Percentiles rank a stretch among this genome's conserved stretches.
Evolutionary conservation across 2,888 invertebrate genomes (phyloP).

Genomic region (Eledona agricola): DNA sequence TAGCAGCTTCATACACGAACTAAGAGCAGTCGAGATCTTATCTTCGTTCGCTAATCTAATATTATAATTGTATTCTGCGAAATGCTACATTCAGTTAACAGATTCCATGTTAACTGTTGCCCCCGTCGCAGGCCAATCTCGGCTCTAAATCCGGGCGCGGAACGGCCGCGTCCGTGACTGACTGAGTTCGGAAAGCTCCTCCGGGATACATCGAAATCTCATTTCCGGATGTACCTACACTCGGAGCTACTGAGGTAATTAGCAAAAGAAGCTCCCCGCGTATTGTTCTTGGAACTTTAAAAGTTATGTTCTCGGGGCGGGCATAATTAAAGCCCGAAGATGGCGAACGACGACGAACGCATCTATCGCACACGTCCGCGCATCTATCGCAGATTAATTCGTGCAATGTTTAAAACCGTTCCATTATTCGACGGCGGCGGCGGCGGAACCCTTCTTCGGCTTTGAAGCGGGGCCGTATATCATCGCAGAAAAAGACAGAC

Average conservation of each 20-base stretch:
- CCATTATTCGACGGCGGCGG: no score
- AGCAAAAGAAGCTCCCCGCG: slow-evolving; percentile 55
- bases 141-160: slow-evolving; percentile 43
- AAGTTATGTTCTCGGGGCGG: slow-evolving; percentile 30
- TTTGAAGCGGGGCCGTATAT: slow-evolving; percentile 22
- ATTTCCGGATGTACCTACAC: slow-evolving; percentile 59
- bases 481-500: slow-evolving; percentile 27
- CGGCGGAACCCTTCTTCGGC: no score
- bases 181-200: slow-evolving; percentile 57
- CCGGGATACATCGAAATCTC: slow-evolving; percentile 64
- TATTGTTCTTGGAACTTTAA: slow-evolving; percentile 48
- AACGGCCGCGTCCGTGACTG: slow-evolving; percentile 37
- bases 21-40: slow-evolving; percentile 55
- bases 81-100: slow-evolving; percentile 64
- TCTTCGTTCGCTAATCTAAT: slow-evolving; percentile 62
- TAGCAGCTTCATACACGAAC: slow-evolving; percentile 50
- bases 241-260: slow-evolving; percentile 56
- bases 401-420: no score
- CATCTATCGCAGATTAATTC: no score
- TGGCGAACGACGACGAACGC: no score
- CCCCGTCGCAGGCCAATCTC: slow-evolving; percentile 48
- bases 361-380: no score
- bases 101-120: slow-evolving; percentile 62
- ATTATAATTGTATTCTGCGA: slow-evolving; percentile 65
- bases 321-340: slow-evolving; percentile 30